Evolutionary conservation across 2,888 invertebrate genomes (phyloP).

Genomic region (Pachymerium ferrugineum): DNA sequence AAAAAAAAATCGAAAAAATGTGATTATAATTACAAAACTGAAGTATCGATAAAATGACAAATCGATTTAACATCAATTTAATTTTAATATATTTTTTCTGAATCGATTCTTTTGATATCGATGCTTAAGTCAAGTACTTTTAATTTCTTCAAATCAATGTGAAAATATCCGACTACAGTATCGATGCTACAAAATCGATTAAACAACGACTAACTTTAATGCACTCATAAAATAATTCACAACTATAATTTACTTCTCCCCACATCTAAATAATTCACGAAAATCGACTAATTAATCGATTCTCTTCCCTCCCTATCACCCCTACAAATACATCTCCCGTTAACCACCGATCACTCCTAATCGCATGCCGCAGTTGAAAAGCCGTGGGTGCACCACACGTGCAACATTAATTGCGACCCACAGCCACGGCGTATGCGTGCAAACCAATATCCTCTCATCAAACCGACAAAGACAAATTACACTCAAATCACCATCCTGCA

Average conservation of each 20-base stretch:
- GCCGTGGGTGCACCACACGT: background rate
- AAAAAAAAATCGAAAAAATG: too few species aligned
- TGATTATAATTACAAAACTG: too few species aligned
- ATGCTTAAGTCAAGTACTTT: too few species aligned
- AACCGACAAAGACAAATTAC: background rate
- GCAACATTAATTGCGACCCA: background rate
- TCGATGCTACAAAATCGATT: too few species aligned
- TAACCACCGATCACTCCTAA: background rate
- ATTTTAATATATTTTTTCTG: too few species aligned
- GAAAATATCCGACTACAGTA: too few species aligned
- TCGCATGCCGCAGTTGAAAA: background rate
- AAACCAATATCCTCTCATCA: background rate
- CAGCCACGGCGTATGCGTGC: background rate
- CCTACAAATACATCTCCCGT: background rate
- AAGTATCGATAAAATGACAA: too few species aligned
- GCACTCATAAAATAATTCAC: background rate
- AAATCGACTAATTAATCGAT: background rate
- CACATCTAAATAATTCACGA: background rate
- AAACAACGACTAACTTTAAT: background rate
- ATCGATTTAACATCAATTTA: too few species aligned
- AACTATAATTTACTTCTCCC: too few species aligned
- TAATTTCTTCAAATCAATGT: too few species aligned
- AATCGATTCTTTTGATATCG: too few species aligned
- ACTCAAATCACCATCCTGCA: too few species aligned
- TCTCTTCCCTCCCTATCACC: background rate